phyloP scores from a whole-genome alignment of 2,888 invertebrate genomes.

The Fragum sueziense region DNA sequence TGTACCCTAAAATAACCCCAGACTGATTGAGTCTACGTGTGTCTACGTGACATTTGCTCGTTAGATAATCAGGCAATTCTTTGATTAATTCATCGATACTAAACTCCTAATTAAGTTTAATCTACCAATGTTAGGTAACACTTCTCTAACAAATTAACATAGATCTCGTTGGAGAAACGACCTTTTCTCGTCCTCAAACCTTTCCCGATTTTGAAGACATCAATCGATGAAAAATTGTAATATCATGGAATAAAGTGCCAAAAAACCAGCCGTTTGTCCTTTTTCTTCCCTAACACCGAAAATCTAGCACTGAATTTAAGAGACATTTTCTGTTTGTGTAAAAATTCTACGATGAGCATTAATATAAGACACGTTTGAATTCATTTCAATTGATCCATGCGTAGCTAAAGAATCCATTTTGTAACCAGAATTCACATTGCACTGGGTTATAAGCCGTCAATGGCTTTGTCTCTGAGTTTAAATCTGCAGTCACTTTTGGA shows the following conservation, averaged over 20 bases:
- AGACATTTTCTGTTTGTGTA: no score
- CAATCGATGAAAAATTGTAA: no score
- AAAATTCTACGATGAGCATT: neutral
- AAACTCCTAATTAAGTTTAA: neutral
- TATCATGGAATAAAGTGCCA: no score
- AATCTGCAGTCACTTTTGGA: slow-evolving; percentile 63
- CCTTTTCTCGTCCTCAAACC: no score
- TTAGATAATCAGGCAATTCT: neutral
- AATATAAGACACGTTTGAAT: neutral
- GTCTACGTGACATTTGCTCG: neutral
- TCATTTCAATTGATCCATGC: slow-evolving; percentile 71
- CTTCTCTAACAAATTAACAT: no score
- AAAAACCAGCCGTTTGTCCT: no score
- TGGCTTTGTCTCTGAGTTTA: slow-evolving; percentile 56
- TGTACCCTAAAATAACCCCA: no score
- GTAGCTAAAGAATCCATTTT: slow-evolving; percentile 69
- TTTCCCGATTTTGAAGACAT: no score
- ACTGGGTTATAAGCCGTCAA: slow-evolving; percentile 61
- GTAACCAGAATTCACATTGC: slow-evolving; percentile 72
- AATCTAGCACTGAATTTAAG: no score
- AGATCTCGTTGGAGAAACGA: no score
- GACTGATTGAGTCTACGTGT: no score
- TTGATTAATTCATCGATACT: neutral
- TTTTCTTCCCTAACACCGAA: no score
- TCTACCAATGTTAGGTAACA: neutral